Percentiles rank a stretch among this genome's conserved stretches.
phyloP scores from a whole-genome alignment of 1,140 invertebrate species.

The Plectus sambesii region DNA sequence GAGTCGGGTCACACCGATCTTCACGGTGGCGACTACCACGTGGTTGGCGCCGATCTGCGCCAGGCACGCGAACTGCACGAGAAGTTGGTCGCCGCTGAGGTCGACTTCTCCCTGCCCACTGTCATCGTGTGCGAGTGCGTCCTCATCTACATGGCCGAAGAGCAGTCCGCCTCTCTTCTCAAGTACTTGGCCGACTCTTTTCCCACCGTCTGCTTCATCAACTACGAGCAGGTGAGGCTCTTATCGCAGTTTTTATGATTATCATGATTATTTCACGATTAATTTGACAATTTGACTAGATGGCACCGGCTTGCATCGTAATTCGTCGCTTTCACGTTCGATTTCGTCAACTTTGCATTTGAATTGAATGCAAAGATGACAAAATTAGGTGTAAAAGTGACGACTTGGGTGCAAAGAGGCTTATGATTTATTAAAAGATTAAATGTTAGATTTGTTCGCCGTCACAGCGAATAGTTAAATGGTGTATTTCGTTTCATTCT shows the following conservation, averaged over 20 bases:
- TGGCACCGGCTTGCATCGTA: no score
- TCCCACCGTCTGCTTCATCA: conserved; percentile 65
- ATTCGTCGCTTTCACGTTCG: no score
- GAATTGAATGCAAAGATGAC: no score
- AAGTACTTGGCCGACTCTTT: conserved; percentile 67
- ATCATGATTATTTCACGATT: conserved; percentile 25
- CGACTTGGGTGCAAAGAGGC: no score
- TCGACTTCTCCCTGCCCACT: conserved; percentile 66
- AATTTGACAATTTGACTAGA: conserved; percentile 8
- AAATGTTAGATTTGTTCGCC: no score
- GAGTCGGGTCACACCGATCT: conserved; percentile 68
- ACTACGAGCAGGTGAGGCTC: conserved; percentile 92
- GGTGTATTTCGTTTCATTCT: no score
- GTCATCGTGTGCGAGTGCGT: conserved; percentile 90
- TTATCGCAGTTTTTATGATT: no score
- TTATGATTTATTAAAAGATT: no score
- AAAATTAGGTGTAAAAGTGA: no score
- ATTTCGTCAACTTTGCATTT: no score
- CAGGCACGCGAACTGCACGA: conserved; percentile 63
- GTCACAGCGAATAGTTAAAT: no score
- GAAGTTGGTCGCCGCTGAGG: conserved; percentile 62
- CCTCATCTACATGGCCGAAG: conserved; percentile 78
- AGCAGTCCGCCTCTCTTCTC: conserved; percentile 61
- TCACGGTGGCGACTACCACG: conserved; percentile 77
- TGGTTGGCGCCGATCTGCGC: conserved; percentile 74